Percentiles rank a stretch among this genome's conserved stretches.
Evolutionary conservation across 2,113 vertebrate genomes (phyloP).

Genomic region (Synchiropus splendidus): DNA sequence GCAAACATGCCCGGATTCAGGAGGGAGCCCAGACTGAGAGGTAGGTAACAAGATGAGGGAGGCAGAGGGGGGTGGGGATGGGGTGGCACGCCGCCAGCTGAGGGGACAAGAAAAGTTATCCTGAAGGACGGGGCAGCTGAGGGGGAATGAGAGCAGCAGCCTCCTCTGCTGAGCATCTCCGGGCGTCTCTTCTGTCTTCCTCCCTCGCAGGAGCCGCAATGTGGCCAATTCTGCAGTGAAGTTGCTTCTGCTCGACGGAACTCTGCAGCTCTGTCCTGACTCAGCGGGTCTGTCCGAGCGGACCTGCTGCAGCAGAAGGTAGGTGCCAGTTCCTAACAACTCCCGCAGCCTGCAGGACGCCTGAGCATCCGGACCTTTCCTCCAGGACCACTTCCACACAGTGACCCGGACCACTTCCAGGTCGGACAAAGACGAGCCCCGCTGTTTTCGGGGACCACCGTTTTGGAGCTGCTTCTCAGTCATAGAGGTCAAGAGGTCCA

Average conservation of each 20-base stretch:
- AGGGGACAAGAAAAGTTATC: slow-evolving; percentile 59
- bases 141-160: slow-evolving; percentile 16
- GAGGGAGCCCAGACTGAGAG: slow-evolving; percentile 9
- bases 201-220: slow-evolving; percentile 38
- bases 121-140: slow-evolving; percentile 25
- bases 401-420: too few species aligned
- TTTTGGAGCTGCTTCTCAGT: slow-evolving; percentile 25
- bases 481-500: slow-evolving; percentile 50
- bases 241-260: too few species aligned
- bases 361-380: too few species aligned
- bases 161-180: slow-evolving; percentile 8
- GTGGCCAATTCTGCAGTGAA: slow-evolving; percentile 58
- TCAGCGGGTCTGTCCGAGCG: too few species aligned
- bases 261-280: too few species aligned
- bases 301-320: too few species aligned
- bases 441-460: slow-evolving; percentile 38
- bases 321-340: too few species aligned
- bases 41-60: slow-evolving; percentile 14
- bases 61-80: slow-evolving; percentile 6
- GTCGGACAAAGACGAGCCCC: slow-evolving; percentile 20
- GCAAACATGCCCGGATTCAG: slow-evolving; percentile 47
- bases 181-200: slow-evolving; percentile 23
- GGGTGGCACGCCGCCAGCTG: slow-evolving; percentile 35
- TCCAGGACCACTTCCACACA: too few species aligned
- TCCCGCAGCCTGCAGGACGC: too few species aligned